Conservation (phyloP, 1,140 invertebrate genomes). For the Xylocopa sonorina region DNA sequence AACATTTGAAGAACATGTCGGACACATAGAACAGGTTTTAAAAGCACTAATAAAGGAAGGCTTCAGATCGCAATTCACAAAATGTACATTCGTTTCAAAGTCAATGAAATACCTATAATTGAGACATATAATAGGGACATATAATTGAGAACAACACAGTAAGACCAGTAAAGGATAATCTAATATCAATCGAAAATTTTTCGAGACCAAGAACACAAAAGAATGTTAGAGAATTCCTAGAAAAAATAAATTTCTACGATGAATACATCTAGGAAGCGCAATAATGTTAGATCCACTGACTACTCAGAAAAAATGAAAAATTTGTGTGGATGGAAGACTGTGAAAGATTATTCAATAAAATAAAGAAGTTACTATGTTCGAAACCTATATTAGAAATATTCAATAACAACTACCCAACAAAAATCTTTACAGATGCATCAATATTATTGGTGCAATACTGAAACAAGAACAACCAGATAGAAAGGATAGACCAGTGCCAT, state of each 20-base stretch:
- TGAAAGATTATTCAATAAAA: conserved; percentile 53
- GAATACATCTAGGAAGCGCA: background rate
- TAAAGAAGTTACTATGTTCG: conserved; percentile 47
- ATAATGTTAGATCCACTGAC: conserved; percentile 29
- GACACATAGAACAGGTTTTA: conserved; percentile 40
- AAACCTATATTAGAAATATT: conserved; percentile 29
- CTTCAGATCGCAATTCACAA: background rate
- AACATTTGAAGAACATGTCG: conserved; percentile 52
- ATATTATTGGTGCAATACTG: conserved; percentile 28
- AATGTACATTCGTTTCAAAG: background rate
- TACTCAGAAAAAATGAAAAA: conserved; percentile 56
- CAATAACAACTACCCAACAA: conserved; percentile 14
- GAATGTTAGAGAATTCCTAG: background rate
- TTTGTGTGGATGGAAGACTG: conserved; percentile 59
- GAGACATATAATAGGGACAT: conserved; percentile 15
- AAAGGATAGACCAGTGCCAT: conserved; percentile 21
- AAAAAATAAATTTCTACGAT: background rate
- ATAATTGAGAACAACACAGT: background rate
- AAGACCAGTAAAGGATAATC: background rate
- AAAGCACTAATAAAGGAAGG: conserved; percentile 30
- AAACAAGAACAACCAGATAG: conserved; percentile 29
- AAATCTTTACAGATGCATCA: conserved; percentile 23
- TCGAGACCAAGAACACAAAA: background rate
- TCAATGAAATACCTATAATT: background rate
- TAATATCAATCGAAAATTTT: background rate